phyloP scores from a whole-genome alignment of 2,797 vertebrate genomes.

The Myotis pilosus region DNA sequence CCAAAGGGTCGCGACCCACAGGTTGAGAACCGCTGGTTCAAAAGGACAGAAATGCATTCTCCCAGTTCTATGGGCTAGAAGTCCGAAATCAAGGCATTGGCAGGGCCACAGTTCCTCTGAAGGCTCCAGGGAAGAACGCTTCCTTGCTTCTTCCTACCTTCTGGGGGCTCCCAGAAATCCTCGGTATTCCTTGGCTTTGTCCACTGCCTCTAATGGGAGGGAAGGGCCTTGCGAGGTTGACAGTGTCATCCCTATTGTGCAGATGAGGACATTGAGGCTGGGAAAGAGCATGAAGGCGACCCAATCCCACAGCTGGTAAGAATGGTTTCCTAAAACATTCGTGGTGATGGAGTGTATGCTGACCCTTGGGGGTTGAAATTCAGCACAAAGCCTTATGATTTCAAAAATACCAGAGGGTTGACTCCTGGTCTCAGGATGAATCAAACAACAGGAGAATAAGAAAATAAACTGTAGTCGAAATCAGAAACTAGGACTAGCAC shows the following conservation, averaged over 20 bases:
- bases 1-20: no score
- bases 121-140: neutral
- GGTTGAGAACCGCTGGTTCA: no score
- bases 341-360: neutral
- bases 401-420: neutral
- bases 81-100: neutral
- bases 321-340: neutral
- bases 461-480: neutral
- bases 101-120: neutral
- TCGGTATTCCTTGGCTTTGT: neutral
- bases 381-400: neutral
- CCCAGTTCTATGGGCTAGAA: neutral
- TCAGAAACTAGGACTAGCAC: neutral
- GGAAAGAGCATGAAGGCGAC: neutral
- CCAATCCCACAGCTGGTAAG: neutral
- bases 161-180: neutral
- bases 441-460: neutral
- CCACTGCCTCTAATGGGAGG: neutral
- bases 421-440: neutral
- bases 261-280: neutral
- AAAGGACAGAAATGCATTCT: neutral
- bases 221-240: neutral
- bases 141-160: neutral
- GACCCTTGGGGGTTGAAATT: neutral
- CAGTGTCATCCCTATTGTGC: neutral